phyloP scores from a whole-genome alignment of 2,797 vertebrate species.

The Pseudochromis fuscus region DNA sequence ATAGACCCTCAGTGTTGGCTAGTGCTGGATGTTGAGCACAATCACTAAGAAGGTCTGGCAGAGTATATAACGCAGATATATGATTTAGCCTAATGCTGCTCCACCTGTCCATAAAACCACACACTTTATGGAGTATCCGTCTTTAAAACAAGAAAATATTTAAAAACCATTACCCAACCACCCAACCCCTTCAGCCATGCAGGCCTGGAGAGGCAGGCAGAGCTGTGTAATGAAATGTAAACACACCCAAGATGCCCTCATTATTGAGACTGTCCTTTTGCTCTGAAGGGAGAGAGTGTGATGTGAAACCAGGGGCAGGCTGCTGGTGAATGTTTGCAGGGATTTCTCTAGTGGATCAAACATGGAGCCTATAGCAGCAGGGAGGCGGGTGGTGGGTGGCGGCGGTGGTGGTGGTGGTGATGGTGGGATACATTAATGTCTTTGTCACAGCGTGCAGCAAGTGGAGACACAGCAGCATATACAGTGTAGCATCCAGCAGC shows the following conservation, averaged over 20 bases:
- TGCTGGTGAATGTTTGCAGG: conserved; percentile 38
- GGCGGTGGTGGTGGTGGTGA: too few relatives aligned
- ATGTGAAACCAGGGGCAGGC: conserved; percentile 51
- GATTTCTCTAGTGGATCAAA: conserved; percentile 42
- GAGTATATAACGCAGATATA: background rate
- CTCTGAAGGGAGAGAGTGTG: conserved; percentile 54
- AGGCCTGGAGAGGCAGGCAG: conserved; percentile 31
- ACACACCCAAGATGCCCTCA: conserved; percentile 59
- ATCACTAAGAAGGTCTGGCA: conserved; percentile 19
- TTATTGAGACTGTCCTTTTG: conserved; percentile 63
- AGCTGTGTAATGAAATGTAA: conserved; percentile 74
- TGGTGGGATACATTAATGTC: conserved; percentile 8
- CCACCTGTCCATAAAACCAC: conserved; percentile 17
- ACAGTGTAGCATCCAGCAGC: conserved; percentile 1
- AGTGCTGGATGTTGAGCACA: conserved; percentile 26
- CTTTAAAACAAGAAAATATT: conserved; percentile 29
- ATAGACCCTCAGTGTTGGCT: conserved; percentile 37
- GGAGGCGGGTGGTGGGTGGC: background rate
- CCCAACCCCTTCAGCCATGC: conserved; percentile 16
- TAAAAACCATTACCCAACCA: conserved; percentile 8
- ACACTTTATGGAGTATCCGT: conserved; percentile 3
- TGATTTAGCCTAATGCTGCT: conserved; percentile 13
- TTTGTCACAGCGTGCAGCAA: conserved; percentile 27
- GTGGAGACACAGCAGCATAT: conserved; percentile 8
- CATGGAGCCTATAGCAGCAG: conserved; percentile 19